These are phyloP conservation scores for Ophion ellenae DNA, from an alignment of 2,888 invertebrate genomes.

Conservation along the genomic window DNA sequence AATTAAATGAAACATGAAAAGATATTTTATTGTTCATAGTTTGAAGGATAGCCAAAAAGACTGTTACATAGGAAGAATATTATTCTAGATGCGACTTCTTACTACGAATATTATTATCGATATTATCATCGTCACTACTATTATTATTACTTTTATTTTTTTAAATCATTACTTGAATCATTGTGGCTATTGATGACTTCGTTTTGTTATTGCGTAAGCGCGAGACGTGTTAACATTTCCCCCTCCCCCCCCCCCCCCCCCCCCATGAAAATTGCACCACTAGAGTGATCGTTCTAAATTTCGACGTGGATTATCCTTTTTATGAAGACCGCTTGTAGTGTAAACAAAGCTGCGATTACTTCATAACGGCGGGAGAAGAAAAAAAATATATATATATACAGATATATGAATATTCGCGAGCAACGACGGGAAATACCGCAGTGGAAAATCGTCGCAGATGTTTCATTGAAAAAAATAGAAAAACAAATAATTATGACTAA, in stretches of 20 bases:
- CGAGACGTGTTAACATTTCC: conserved; percentile 33
- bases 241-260: conserved; percentile 26
- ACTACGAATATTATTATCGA: conserved; percentile 73
- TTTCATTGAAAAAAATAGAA: background rate
- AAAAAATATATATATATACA: conserved; percentile 27
- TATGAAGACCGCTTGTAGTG: conserved; percentile 50
- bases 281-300: conserved; percentile 39
- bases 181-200: conserved; percentile 67
- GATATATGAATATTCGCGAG: conserved; percentile 30
- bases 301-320: conserved; percentile 41
- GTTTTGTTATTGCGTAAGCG: conserved; percentile 66
- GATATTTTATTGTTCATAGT: conserved; percentile 79
- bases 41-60: conserved; percentile 81
- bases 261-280: conserved; percentile 35
- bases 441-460: background rate
- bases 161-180: conserved; percentile 71
- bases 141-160: conserved; percentile 70
- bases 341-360: conserved; percentile 20
- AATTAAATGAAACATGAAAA: conserved; percentile 55
- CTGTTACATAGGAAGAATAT: conserved; percentile 81
- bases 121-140: conserved; percentile 71
- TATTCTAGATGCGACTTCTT: conserved; percentile 79
- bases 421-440: background rate
- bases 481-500: background rate
- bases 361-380: conserved; percentile 15